phyloP scores from a whole-genome alignment of 2,888 invertebrate species.

The Lepas anatifera region DNA sequence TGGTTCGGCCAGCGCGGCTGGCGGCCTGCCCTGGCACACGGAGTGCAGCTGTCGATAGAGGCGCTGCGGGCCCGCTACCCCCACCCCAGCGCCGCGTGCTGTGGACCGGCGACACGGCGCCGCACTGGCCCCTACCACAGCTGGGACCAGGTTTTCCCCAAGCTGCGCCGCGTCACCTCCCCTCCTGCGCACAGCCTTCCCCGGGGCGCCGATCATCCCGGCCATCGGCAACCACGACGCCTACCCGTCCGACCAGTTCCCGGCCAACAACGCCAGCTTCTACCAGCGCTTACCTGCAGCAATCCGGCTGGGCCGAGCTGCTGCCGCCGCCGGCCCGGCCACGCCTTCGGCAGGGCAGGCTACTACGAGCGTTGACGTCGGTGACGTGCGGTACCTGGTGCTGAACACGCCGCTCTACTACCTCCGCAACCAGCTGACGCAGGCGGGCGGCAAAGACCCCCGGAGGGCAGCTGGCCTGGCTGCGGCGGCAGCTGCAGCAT shows the following conservation, averaged over 20 bases:
- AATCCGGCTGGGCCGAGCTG: not conserved
- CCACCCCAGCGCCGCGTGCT: slow-evolving; percentile 86
- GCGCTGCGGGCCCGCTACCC: slow-evolving; percentile 70
- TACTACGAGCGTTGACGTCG: not conserved
- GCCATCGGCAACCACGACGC: slow-evolving; percentile 77
- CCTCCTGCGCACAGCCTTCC: slow-evolving; percentile 65
- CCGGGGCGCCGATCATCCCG: slow-evolving; percentile 81
- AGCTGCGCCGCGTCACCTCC: slow-evolving; percentile 46
- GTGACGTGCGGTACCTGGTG: not conserved
- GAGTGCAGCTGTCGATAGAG: slow-evolving; percentile 73
- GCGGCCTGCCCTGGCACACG: slow-evolving; percentile 75
- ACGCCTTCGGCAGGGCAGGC: not conserved
- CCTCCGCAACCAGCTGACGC: not conserved
- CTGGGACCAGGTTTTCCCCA: slow-evolving; percentile 1
- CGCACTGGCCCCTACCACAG: slow-evolving; percentile 11
- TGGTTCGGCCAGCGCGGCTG: slow-evolving; percentile 58
- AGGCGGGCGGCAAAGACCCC: not conserved
- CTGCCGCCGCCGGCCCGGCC: no score
- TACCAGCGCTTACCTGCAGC: not conserved
- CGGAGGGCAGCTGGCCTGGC: slow-evolving; percentile 4
- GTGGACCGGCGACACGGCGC: slow-evolving; percentile 57
- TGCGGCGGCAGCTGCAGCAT: not conserved
- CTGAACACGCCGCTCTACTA: slow-evolving; percentile 9
- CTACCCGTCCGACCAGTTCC: slow-evolving; percentile 39
- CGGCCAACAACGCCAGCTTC: slow-evolving; percentile 19